Base-by-base conservation (phyloP, 1,140 invertebrate species). In the Drosophila eugracilis region DNA sequence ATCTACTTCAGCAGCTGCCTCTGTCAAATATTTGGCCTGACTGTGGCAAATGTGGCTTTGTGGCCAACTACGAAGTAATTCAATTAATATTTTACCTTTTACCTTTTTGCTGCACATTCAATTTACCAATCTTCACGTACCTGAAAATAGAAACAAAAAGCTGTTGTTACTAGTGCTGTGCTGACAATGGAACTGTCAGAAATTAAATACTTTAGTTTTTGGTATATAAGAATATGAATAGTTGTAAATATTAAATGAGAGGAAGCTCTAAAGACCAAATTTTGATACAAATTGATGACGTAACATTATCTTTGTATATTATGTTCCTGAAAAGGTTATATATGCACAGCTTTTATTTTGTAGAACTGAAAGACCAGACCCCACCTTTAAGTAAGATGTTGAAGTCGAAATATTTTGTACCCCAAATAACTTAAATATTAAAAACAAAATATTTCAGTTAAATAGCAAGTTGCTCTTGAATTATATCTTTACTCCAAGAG, bases 51-150 rank as follows among this genome's bases (percentile, higher is more conserved):
- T 69, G 65, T 53, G 65, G 65, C 65, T 69, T 69, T 69, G 65
- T n/a, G 65, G 65, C 37, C 34, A 34, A 53, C 28, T 52, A 28
- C 60, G 60, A 19, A 71, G 49, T 65, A 57, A 71, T 66, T 59
- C 47, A 42, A 36, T 50, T 48, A 57, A 65, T 80, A 60, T 76
- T 77, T 34, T 67, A 72, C 78, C 60, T 71, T 41, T 42, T 42
- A 22, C 42, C 42, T 14, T 57, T 65, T 59, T 32, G 22, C 37
- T 48, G 22, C 19, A 39, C 60, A 48, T 59, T 70, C 19, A 69
- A 28, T 26, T 63, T 14, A 32, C 17, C 47, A 50, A 65, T 48
- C 17, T 34, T 37, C 53, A 65, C 79, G 53, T 78, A 85, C 80
- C 75, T 73, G 66, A 15, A 78, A 79, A 54, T 26, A 57, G 36